These are phyloP conservation scores for Alviniconcha strummeri DNA, from an alignment of 2,888 invertebrate species.

Conservation along the genomic window DNA sequence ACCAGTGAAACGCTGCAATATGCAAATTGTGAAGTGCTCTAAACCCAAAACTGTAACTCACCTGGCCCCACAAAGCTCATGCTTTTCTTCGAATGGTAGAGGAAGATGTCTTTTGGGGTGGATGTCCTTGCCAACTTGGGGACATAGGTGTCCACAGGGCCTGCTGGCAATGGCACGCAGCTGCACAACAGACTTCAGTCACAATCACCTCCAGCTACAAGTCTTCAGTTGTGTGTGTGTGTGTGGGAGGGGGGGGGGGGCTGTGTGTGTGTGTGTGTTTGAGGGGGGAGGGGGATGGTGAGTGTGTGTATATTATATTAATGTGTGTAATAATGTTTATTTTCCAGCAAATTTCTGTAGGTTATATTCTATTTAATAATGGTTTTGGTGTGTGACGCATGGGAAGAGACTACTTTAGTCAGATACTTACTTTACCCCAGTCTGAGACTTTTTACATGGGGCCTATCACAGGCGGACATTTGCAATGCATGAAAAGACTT, in stretches of 20 bases:
- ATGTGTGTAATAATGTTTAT: no score
- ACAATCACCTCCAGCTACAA: not conserved
- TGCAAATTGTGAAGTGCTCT: no score
- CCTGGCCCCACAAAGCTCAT: constrained; percentile 62
- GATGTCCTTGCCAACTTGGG: constrained; percentile 54
- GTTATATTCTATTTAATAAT: no score
- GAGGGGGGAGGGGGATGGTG: not conserved
- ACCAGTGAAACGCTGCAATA: no score
- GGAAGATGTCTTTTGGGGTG: constrained; percentile 64
- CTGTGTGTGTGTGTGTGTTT: not conserved
- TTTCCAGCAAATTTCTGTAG: no score
- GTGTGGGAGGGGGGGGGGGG: not conserved
- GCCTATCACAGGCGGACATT: no score
- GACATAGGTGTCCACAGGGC: constrained; percentile 53
- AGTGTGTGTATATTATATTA: not conserved
- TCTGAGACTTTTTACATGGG: no score
- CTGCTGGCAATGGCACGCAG: constrained; percentile 25
- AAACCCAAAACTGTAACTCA: constrained; percentile 34
- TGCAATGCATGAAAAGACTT: no score
- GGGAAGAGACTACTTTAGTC: no score
- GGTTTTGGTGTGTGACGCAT: no score
- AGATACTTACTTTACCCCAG: no score
- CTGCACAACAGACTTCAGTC: not conserved
- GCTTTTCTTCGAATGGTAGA: constrained; percentile 66
- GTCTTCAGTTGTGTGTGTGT: not conserved